Conservation (phyloP, 64 coral and sea anemone species). For the Anthopleura sola region DNA sequence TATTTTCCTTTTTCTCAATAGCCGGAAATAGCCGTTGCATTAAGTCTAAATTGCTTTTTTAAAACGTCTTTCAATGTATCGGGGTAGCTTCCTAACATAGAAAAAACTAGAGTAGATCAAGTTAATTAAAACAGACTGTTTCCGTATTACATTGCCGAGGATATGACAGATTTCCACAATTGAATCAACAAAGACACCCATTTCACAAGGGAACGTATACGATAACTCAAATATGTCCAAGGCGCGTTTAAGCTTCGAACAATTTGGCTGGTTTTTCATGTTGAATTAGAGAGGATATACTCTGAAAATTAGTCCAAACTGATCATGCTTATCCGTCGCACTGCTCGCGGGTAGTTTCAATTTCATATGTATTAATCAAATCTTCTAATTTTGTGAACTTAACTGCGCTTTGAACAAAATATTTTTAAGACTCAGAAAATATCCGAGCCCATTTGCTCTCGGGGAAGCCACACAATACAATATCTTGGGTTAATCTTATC, state of each 20-base stretch:
- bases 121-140: constrained; percentile 11
- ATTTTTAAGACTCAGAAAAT: background rate
- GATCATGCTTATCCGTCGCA: background rate
- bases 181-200: constrained; percentile 2
- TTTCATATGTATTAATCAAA: constrained; percentile 4
- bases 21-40: constrained; percentile 18
- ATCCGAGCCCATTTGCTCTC: background rate
- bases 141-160: background rate
- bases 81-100: background rate
- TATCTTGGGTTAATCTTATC: constrained; percentile 3
- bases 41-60: constrained; percentile 25
- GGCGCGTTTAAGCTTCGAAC: background rate
- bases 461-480: background rate
- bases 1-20: constrained; percentile 19
- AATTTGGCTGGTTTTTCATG: background rate
- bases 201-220: constrained; percentile 15
- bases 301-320: background rate
- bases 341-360: background rate
- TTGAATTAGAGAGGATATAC: background rate
- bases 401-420: constrained; percentile 1
- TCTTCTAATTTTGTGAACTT: constrained; percentile 7
- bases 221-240: constrained; percentile 4
- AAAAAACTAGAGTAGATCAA: background rate
- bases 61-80: constrained; percentile 29
- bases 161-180: background rate